Conservation (phyloP, 2,113 vertebrate genomes). For the Girardinichthys multiradiatus region DNA sequence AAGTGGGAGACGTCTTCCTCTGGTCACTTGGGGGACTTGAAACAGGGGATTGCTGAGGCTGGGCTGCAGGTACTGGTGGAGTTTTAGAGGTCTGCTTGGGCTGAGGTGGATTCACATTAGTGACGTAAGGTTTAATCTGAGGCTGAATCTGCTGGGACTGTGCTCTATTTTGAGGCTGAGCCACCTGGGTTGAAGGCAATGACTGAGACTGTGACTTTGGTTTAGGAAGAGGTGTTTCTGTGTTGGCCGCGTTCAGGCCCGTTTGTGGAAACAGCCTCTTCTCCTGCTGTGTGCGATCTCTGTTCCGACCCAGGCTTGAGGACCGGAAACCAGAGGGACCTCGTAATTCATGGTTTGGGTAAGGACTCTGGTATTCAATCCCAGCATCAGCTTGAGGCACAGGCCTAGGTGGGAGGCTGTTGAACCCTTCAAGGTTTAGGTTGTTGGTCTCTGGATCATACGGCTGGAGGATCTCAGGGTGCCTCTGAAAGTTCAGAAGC, state of each 20-base stretch:
- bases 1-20: conserved; percentile 56
- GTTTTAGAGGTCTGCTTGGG: conserved; percentile 34
- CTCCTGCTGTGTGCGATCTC: conserved; percentile 18
- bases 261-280: conserved; percentile 39
- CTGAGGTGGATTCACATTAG: conserved; percentile 46
- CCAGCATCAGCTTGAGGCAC: conserved; percentile 59
- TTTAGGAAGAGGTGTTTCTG: conserved; percentile 34
- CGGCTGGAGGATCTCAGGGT: conserved; percentile 92
- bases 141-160: conserved; percentile 45
- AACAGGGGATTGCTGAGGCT: conserved; percentile 67
- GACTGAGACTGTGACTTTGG: conserved; percentile 43
- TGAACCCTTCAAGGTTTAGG: conserved; percentile 72
- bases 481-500: conserved; percentile 90
- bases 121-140: conserved; percentile 58
- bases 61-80: conserved; percentile 43
- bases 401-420: conserved; percentile 63
- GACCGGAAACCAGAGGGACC: conserved; percentile 44
- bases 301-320: conserved; percentile 71
- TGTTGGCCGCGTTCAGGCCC: not conserved
- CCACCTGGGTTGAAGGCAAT: conserved; percentile 25
- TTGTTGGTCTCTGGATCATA: conserved; percentile 88
- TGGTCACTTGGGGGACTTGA: conserved; percentile 54
- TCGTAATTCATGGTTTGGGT: conserved; percentile 64
- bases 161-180: conserved; percentile 59
- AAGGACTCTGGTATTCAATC: conserved; percentile 62